phyloP scores from a whole-genome alignment of 2,888 invertebrate species.

The Protonemura montana region DNA sequence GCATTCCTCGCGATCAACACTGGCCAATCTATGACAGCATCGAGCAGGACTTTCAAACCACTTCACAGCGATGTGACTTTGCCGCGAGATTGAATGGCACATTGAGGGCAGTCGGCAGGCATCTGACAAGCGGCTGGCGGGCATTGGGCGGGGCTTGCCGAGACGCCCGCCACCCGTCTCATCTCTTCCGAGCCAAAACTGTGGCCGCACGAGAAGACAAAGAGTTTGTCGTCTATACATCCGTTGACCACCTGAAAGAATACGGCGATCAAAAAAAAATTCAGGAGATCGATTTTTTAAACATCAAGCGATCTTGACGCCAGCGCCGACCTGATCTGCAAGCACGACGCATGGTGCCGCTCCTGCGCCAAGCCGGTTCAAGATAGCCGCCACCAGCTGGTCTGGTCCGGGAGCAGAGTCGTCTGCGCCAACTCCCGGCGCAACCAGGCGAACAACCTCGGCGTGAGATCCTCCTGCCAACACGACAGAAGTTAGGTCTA shows the following conservation, averaged over 20 bases:
- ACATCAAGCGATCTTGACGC: no score
- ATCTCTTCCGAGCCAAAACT: constrained; percentile 44
- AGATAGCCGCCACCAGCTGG: constrained; percentile 46
- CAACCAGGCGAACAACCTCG: constrained; percentile 49
- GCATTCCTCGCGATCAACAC: no score
- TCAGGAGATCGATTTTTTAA: no score
- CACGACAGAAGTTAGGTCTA: no score
- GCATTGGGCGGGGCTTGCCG: not conserved
- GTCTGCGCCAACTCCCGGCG: constrained; percentile 42
- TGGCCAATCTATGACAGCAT: no score
- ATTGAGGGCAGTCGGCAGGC: not conserved
- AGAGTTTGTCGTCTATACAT: constrained; percentile 35
- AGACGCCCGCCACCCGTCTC: not conserved
- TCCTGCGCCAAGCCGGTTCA: constrained; percentile 43
- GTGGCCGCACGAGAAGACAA: constrained; percentile 51
- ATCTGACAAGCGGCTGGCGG: not conserved
- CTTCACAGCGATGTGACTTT: not conserved
- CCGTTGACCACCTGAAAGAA: constrained; percentile 25
- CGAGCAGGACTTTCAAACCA: no score
- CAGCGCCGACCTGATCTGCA: constrained; percentile 42
- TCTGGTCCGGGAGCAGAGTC: constrained; percentile 37
- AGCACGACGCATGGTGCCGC: constrained; percentile 40
- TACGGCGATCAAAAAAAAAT: no score
- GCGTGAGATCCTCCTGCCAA: constrained; percentile 48
- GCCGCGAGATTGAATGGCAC: not conserved